Percentiles rank a stretch among this genome's conserved stretches.
Conservation (phyloP, 2,113 vertebrate species). For the Natator depressus region DNA sequence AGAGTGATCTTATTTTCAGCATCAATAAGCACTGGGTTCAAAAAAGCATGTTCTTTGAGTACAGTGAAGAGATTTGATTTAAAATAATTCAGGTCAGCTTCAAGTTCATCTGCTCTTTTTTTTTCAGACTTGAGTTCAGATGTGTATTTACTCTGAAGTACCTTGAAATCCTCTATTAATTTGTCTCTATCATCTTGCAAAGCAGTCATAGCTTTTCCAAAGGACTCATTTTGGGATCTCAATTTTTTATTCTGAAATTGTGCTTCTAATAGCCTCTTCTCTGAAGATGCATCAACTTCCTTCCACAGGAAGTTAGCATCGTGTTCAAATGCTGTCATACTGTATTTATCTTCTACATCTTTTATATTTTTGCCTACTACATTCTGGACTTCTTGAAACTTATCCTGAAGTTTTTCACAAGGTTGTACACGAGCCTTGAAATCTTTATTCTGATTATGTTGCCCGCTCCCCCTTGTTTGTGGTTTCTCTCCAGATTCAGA, state of each 20-base stretch:
- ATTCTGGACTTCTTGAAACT: slow-evolving; percentile 59
- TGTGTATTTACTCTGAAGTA: slow-evolving; percentile 78
- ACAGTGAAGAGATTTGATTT: slow-evolving; percentile 55
- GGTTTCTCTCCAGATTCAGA: slow-evolving; percentile 67
- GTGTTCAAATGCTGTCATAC: slow-evolving; percentile 31
- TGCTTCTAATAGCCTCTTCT: slow-evolving; percentile 72
- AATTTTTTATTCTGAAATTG: slow-evolving; percentile 71
- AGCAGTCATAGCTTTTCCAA: slow-evolving; percentile 86
- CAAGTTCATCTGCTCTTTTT: slow-evolving; percentile 70
- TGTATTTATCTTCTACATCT: slow-evolving; percentile 68
- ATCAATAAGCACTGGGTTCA: slow-evolving; percentile 50
- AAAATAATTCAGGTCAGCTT: slow-evolving; percentile 74
- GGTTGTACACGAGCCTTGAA: background rate
- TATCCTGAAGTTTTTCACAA: slow-evolving; percentile 56
- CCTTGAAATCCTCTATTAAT: slow-evolving; percentile 85
- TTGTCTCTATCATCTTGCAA: slow-evolving; percentile 87
- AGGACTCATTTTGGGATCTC: slow-evolving; percentile 82
- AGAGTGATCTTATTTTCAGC: slow-evolving; percentile 70
- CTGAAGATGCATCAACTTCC: slow-evolving; percentile 59
- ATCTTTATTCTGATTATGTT: slow-evolving; percentile 35
- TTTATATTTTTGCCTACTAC: slow-evolving; percentile 54
- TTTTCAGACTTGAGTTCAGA: slow-evolving; percentile 77
- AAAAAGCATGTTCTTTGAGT: slow-evolving; percentile 73
- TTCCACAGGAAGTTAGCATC: slow-evolving; percentile 55
- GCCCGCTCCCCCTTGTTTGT: slow-evolving; percentile 34